Base-by-base conservation (phyloP, 2,888 invertebrate genomes). In the Hirtodrosophila duncani region DNA sequence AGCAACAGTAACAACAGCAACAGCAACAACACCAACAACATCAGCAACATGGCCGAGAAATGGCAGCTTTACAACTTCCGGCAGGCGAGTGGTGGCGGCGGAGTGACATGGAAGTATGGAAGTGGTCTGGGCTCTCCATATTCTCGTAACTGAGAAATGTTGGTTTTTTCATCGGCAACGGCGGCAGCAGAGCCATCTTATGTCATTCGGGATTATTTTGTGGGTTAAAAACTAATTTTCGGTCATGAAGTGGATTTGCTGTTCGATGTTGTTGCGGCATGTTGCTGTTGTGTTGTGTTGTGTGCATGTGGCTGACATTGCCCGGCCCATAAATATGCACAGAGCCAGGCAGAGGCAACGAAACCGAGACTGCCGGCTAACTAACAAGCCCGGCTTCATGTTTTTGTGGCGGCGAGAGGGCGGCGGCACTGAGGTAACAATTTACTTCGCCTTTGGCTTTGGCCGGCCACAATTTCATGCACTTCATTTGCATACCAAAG, bases 11-110 rank as follows among this genome's bases (percentile, higher is more conserved):
- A 31, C 65, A 43, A 36, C 29, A 38, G 30, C 27, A 31, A 10
- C 27, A 29, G 16, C 30, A 38, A 21, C 33, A 51, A 39, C 52
- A 66, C 23, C 55, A 49, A 24, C 48, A 48, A 48, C 48, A 45
- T 43, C 51, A 63, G 49, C 66, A 74, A 74, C 72, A 65, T 68
- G 67, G 52, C 59, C 69, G 52, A 74, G 60, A 67, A 80, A 81
- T 82, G 84, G 82, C 83, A 83, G 83, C 81, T 83, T 83, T 83
- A 83, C 82, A 83, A 83, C 80, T 83, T 83, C 83, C 83, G 83
- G 51, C 63, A 43, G 43, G 64, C 69, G 57, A 62, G 52, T 51
- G 55, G 13, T 64, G 48, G 60, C 31, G 42, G 45, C 31, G 46
- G 29, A 9, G 21, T 16, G 23, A 29, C 14, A 33, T 20, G 29